Percentiles rank a stretch among this genome's conserved stretches.
Conservation (phyloP, 2,888 invertebrate genomes). For the Chrysolina oricalcia region DNA sequence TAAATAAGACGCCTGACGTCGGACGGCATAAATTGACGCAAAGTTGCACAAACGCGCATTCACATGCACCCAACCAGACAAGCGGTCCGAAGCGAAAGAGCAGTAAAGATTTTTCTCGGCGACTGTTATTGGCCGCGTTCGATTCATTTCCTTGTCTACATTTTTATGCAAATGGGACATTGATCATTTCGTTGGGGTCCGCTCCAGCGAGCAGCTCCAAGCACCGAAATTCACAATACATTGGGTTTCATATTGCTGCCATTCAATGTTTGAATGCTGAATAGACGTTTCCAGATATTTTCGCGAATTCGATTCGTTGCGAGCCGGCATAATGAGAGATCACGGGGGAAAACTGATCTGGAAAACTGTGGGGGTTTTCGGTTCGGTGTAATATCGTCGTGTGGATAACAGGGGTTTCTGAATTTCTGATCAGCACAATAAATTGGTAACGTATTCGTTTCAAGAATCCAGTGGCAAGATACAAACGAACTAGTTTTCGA, state of each 20-base stretch:
- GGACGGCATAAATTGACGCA: constrained; percentile 10
- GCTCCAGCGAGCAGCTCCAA: constrained; percentile 61
- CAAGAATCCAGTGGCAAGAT: too few species aligned
- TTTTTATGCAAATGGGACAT: constrained; percentile 65
- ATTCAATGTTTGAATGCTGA: constrained; percentile 53
- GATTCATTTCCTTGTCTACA: constrained; percentile 60
- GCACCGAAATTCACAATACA: constrained; percentile 63
- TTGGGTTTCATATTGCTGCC: constrained; percentile 60
- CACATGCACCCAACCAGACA: constrained; percentile 16
- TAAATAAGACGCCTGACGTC: constrained; percentile 6
- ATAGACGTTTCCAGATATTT: constrained; percentile 39
- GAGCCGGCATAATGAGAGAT: constrained; percentile 13
- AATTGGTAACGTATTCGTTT: too few species aligned
- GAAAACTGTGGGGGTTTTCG: background rate
- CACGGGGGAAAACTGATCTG: background rate
- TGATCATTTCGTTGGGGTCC: constrained; percentile 60
- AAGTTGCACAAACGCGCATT: constrained; percentile 7
- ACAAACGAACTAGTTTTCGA: too few species aligned
- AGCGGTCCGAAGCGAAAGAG: constrained; percentile 32
- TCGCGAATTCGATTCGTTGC: constrained; percentile 13
- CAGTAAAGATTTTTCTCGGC: constrained; percentile 46
- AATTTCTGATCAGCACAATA: too few species aligned
- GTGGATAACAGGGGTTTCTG: background rate
- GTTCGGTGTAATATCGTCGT: background rate
- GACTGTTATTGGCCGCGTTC: constrained; percentile 60